Evolutionary conservation across 2,113 vertebrate species (phyloP).

Genomic region (Charadrius vociferus): DNA sequence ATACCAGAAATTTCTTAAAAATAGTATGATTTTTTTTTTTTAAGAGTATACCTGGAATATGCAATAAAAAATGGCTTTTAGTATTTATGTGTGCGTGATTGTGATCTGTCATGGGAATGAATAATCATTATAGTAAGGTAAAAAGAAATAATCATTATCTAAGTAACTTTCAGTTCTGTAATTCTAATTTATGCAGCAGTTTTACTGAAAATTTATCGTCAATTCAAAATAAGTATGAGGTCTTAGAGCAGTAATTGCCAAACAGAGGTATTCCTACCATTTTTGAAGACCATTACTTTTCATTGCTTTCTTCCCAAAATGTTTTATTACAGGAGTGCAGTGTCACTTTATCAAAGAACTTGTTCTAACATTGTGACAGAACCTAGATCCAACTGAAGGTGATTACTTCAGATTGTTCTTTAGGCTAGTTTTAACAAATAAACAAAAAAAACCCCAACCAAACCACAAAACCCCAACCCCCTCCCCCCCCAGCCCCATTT

Average conservation of each 20-base stretch:
- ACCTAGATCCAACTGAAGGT: constrained; percentile 19
- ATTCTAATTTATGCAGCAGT: neutral
- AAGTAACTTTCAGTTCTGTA: neutral
- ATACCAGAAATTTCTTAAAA: neutral
- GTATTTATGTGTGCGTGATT: neutral
- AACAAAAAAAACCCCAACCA: neutral
- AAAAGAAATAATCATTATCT: neutral
- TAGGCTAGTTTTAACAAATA: neutral
- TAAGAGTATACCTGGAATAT: neutral
- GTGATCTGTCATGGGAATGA: neutral
- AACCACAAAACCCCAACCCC: neutral
- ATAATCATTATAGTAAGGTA: neutral
- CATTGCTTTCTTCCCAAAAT: neutral
- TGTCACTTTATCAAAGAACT: constrained; percentile 33
- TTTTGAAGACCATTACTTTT: neutral
- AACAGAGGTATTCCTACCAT: neutral
- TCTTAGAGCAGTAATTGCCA: neutral
- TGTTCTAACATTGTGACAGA: constrained; percentile 32
- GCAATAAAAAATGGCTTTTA: neutral
- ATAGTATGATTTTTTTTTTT: neutral
- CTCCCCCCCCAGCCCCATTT: rapidly evolving
- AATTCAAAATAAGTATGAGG: neutral
- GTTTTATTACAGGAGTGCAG: neutral
- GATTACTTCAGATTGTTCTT: constrained; percentile 14
- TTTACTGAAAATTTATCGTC: neutral